These are phyloP conservation scores for Pseudomyrmex dendroicus DNA, from an alignment of 1,140 invertebrate genomes.

Conservation along the genomic window DNA sequence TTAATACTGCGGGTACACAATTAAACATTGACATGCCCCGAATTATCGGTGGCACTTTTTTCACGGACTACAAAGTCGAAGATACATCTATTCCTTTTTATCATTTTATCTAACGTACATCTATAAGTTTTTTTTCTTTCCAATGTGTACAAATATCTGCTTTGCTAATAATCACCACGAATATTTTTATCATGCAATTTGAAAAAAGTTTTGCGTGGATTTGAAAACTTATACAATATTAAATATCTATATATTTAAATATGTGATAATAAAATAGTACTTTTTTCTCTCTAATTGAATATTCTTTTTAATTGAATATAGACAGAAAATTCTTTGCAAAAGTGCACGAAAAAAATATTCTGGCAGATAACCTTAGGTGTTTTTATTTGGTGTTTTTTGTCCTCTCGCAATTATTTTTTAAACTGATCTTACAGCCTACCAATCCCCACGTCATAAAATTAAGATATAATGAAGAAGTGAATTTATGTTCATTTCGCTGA, in stretches of 20 bases:
- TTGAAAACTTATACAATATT: not conserved
- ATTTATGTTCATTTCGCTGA: slow-evolving; percentile 80
- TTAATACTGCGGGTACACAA: slow-evolving; percentile 80
- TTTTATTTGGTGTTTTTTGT: not conserved
- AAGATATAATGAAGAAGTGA: slow-evolving; percentile 78
- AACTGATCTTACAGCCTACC: slow-evolving; percentile 39
- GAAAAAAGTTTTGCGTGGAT: not conserved
- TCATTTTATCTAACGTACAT: slow-evolving; percentile 50
- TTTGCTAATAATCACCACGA: slow-evolving; percentile 14
- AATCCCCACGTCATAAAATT: slow-evolving; percentile 62
- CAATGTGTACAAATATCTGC: slow-evolving; percentile 13
- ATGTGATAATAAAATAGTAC: not conserved
- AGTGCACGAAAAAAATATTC: slow-evolving; percentile 29
- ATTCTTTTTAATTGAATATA: not conserved
- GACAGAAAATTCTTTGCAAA: not conserved
- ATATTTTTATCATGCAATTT: slow-evolving; percentile 32
- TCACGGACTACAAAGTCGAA: slow-evolving; percentile 65
- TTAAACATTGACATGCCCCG: slow-evolving; percentile 58
- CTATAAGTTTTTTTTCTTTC: slow-evolving; percentile 24
- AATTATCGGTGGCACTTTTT: slow-evolving; percentile 47
- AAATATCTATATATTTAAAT: not conserved
- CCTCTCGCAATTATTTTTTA: not conserved
- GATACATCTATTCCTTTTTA: slow-evolving; percentile 66
- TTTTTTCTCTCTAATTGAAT: too few relatives aligned
- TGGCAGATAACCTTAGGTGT: not conserved